These are phyloP conservation scores for Indicator indicator DNA, from an alignment of 2,113 vertebrate genomes.

Conservation along the genomic window DNA sequence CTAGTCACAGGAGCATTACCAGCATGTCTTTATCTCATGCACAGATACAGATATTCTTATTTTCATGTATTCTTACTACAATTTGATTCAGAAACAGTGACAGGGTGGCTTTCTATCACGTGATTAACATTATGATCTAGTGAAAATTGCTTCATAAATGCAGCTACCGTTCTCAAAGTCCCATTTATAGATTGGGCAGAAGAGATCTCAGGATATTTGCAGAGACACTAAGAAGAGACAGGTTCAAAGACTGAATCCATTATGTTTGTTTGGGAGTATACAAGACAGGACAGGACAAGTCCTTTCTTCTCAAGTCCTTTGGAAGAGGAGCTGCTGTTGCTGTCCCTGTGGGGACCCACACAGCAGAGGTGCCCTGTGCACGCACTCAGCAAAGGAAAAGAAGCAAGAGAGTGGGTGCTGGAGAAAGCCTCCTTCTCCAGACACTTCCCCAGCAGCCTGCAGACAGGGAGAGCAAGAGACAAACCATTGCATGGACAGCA, in stretches of 20 bases:
- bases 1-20: neutral
- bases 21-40: neutral
- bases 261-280: neutral
- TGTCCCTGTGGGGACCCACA: no score
- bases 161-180: neutral
- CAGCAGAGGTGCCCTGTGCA: neutral
- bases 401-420: rapidly evolving
- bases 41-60: neutral
- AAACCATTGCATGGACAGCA: neutral
- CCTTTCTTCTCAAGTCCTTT: neutral
- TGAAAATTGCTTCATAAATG: neutral
- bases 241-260: neutral
- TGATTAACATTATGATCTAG: neutral
- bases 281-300: neutral
- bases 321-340: neutral
- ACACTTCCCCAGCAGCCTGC: neutral
- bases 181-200: neutral
- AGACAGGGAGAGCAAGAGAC: neutral
- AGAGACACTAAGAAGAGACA: neutral
- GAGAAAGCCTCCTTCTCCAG: neutral
- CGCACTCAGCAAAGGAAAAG: neutral
- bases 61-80: no score
- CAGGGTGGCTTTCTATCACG: neutral
- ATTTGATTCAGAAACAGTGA: neutral
- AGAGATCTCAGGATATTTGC: neutral